Base-by-base conservation (phyloP, 2,113 vertebrate genomes). In the Salvelinus alpinus region DNA sequence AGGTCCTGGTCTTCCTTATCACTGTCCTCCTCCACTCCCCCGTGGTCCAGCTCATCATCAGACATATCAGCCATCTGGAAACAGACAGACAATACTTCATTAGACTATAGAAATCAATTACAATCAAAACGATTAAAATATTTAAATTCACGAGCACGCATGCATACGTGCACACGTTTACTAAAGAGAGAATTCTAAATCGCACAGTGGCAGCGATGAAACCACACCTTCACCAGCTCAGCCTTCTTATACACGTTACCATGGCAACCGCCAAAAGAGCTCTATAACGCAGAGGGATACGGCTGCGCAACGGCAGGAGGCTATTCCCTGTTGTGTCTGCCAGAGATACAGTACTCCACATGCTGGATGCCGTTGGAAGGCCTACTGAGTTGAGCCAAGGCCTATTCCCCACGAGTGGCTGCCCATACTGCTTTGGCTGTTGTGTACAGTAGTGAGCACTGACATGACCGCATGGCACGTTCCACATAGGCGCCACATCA, bases 1-100 rank as follows among this genome's bases (percentile, higher is more conserved):
- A 99, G 92, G 89, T 99, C 97, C 83, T 98, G 97, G 88, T 99
- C 98, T 91, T 99, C 98, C 88, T 99, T 98, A 88, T 99, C 98
- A 57, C 97, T 99, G 78, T 99, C 98, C 90, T 99, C 96, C 88
- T 96, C 98, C 88, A 99, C 98, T 0, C 96, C 96, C 68, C 95
- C 97, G 91, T 99, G 98, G 85, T 99, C 97, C 91, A 99, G 81
- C 87, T 99, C 98, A 67, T 99, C 98, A 87, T 99, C 97, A 11
- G 98, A 99, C 1, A 97, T 89, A 77, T 98, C 97, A 75, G 99
- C 98, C 98, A 99, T 99, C 97, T 99, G 90, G 91, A 64, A 86
- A 3, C 24, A 77, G n/a, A 76, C n/a, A 85, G 38, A 72, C 4
- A 34, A 2, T 8, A 51, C 14, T 1, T 51, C 48, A 51, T 51